Base-by-base conservation (phyloP, 1,140 invertebrate genomes). In the Aphelenchoides fujianensis region DNA sequence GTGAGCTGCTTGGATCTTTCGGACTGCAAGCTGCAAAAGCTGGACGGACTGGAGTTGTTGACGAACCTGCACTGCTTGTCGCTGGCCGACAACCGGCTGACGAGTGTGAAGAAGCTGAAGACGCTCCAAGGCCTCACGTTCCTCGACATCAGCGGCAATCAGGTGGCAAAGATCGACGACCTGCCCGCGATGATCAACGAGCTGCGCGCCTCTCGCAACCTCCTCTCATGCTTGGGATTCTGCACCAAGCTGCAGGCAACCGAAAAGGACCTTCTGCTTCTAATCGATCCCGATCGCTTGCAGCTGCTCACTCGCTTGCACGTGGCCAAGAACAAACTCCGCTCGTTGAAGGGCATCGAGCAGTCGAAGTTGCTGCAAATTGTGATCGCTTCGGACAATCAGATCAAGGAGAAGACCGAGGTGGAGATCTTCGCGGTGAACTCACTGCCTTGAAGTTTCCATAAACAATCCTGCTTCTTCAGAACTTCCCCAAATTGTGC, bases 161-260 rank as follows among this genome's bases (percentile, higher is more conserved):
- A 71, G 16, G 62, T 78, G 30, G 31, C 28, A 5, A 79, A 74
- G 16, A 79, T 74, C 48, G 73, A 76, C 23, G 73, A 77, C 12
- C 41, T 77, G 12, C 73, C 73, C 1, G 52, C 19, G 27, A 35
- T 69, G 41, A 28, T 74, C n/a, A 36, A 5, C 2, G 73, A 77
- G 19, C 36, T 74, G 23, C 69, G 64, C 34, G 12, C 63, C n/a
- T n/a, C 48, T 0, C n/a, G 52, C 16, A 74, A 76, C 31, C 19
- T 23, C 31, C 61, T 74, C 9, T 37, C 23, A 5, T 54, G 62
- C 34, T 28, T 74, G 2, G 16, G 16, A 28, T 76, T 74, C 35
- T 74, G 73, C 30, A 30, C 64, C 23, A 64, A 36, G 48, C 52
- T 72, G 30, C 70, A 73, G 12, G 69, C 70, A 72, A n/a, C n/a